Evolutionary conservation across 2,888 invertebrate species (phyloP).

Genomic region (Apamea monoglypha): DNA sequence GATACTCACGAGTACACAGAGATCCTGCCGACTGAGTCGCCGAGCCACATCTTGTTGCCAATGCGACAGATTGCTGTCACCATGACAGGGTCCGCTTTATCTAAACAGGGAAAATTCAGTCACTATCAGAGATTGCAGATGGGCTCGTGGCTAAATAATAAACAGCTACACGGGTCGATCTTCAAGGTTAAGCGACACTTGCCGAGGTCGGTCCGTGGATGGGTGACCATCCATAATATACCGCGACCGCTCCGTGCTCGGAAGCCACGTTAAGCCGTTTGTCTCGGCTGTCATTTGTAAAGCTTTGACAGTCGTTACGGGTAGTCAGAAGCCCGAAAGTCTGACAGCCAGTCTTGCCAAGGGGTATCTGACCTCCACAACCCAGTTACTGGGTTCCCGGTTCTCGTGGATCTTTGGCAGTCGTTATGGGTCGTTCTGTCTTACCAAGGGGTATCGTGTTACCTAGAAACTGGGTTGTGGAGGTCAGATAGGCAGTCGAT

Average conservation of each 20-base stretch:
- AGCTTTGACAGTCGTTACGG: not conserved
- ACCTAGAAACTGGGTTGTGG: not conserved
- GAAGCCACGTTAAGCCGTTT: not conserved
- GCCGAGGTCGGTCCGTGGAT: not conserved
- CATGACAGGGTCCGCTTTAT: conserved; percentile 88
- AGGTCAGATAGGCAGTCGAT: not conserved
- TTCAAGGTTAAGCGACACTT: no score
- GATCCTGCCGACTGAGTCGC: conserved; percentile 96
- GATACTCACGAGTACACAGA: conserved; percentile 93
- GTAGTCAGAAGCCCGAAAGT: not conserved
- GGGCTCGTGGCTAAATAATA: no score
- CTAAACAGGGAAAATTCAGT: conserved; percentile 61
- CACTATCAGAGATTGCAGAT: no score
- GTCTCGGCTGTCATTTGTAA: not conserved
- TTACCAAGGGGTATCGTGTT: not conserved
- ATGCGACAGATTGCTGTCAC: conserved; percentile 94
- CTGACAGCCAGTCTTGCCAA: no score
- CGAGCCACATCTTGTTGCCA: conserved; percentile 96
- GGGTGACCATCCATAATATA: not conserved
- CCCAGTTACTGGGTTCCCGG: no score
- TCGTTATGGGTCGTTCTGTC: no score
- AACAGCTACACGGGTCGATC: no score
- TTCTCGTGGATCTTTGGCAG: no score
- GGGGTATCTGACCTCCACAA: no score
- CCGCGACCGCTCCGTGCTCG: not conserved